Conservation (phyloP, 2,888 invertebrate genomes). For the Cheilosia pagana region DNA sequence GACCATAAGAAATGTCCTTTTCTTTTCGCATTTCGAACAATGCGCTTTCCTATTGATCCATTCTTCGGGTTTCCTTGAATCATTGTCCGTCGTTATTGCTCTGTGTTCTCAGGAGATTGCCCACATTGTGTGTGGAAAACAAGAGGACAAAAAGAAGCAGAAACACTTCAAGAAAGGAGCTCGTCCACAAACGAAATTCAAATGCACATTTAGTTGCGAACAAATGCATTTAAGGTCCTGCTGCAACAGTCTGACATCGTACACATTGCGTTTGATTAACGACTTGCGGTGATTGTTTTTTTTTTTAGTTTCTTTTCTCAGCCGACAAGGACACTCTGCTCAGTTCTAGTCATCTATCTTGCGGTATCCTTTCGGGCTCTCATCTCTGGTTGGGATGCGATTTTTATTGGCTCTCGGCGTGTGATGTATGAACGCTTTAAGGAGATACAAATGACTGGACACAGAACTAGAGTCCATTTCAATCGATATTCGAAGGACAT, state of each 20-base stretch:
- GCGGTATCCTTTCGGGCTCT: conserved; percentile 60
- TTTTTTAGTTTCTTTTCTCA: conserved; percentile 3
- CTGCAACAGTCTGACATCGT: conserved; percentile 49
- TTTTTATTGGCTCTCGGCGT: conserved; percentile 69
- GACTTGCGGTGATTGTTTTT: conserved; percentile 65
- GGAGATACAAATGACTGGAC: conserved; percentile 64
- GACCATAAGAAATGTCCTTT: conserved; percentile 73
- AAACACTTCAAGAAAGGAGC: conserved; percentile 42
- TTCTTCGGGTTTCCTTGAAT: conserved; percentile 50
- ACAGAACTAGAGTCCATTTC: conserved; percentile 12
- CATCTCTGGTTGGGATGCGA: conserved; percentile 40
- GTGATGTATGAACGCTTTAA: conserved; percentile 60
- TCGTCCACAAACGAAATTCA: conserved; percentile 43
- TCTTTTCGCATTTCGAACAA: conserved; percentile 34
- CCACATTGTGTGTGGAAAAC: conserved; percentile 33
- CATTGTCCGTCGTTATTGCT: conserved; percentile 53
- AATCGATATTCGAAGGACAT: conserved; percentile 63
- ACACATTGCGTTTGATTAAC: conserved; percentile 74
- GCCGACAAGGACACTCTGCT: conserved; percentile 23
- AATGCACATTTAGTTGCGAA: conserved; percentile 66
- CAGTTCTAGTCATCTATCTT: conserved; percentile 62
- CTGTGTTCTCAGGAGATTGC: conserved; percentile 2
- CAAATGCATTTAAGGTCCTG: conserved; percentile 64
- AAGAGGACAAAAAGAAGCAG: conserved; percentile 34
- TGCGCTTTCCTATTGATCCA: conserved; percentile 49